Evolutionary conservation across 2,797 vertebrate species (phyloP).

Genomic region (Ptychadena robeensis): DNA sequence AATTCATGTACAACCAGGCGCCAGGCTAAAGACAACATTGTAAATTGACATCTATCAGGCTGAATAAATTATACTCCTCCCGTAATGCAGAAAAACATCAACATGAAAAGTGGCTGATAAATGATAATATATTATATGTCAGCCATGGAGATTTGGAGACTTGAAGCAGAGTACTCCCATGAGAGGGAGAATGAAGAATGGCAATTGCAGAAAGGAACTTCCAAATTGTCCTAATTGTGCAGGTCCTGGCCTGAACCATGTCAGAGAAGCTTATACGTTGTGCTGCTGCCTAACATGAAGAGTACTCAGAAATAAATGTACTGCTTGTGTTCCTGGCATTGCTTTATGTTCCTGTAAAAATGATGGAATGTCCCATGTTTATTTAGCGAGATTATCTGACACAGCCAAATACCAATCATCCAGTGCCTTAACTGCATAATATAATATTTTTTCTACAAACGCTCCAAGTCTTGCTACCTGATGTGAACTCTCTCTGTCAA

Average conservation of each 20-base stretch:
- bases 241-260: not conserved
- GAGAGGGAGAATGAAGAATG: slow-evolving; percentile 3
- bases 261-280: not conserved
- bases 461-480: too few species aligned
- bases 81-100: not conserved
- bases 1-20: slow-evolving; percentile 1
- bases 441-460: too few species aligned
- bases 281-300: not conserved
- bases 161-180: not conserved
- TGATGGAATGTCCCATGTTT: slow-evolving; percentile 1
- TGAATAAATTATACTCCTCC: slow-evolving; percentile 27
- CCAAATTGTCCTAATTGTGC: slow-evolving; percentile 2
- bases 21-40: slow-evolving; percentile 25
- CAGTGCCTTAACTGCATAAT: too few species aligned
- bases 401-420: not conserved
- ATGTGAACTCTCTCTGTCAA: too few species aligned
- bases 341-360: not conserved
- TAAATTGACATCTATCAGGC: slow-evolving; percentile 30
- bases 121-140: slow-evolving; percentile 21
- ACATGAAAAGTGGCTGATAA: slow-evolving; percentile 3
- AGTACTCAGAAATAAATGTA: not conserved
- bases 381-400: not conserved
- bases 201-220: slow-evolving; percentile 6
- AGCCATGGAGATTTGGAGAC: not conserved
- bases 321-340: not conserved